Base-by-base conservation (phyloP, 37 sponge, comb jelly and placozoan species). In the Petrosia ficiformis region DNA sequence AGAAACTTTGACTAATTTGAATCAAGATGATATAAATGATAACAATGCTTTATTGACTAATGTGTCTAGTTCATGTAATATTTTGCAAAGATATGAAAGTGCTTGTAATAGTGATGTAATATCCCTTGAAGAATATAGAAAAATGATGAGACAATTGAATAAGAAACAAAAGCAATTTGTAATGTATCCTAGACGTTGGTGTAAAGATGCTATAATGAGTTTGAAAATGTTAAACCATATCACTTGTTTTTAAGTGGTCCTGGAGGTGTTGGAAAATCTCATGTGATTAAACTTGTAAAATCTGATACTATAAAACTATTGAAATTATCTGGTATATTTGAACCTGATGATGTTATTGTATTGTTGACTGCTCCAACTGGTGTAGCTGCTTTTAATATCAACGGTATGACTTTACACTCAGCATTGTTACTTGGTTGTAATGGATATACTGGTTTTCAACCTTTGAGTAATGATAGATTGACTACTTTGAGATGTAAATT, bases 201-300 rank as follows among this genome's bases (percentile, higher is more conserved):
- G 78, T 67, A 77, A 77, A 44, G 25, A 44, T 35, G 71, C 80
- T 36, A 71, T 79, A 1, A 4, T 69, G 39, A 69, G 68, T 31
- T 44, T 77, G 78, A 76, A 76, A 60, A 4, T 31, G 35, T 34
- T 34, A 16, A 31, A 57, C 6, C 72, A 68, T 3, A 34, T 76
- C 30, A 38, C 58, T 39, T 76, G 59, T 77, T 68, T 31, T 3
- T 77, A 1, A 77, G 77, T 77, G 86, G 79, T 39, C 73, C 74
- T 65, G 79, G 78, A 66, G 86, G 79, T 67, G 79, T 77, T 42
- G 78, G 79, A 32, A 85, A 85, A 67, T 71, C 68, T 29, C 69
- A 67, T 67, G 59, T 85, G n/a, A 77, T 85, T 1, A 78, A 40
- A 32, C 34, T 82, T 8, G 43, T 82, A 41, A 68, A 67, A 29